These are phyloP conservation scores for Isaurus tuberculatus DNA, from an alignment of 92 coral and sea anemone genomes.

Conservation along the genomic window DNA sequence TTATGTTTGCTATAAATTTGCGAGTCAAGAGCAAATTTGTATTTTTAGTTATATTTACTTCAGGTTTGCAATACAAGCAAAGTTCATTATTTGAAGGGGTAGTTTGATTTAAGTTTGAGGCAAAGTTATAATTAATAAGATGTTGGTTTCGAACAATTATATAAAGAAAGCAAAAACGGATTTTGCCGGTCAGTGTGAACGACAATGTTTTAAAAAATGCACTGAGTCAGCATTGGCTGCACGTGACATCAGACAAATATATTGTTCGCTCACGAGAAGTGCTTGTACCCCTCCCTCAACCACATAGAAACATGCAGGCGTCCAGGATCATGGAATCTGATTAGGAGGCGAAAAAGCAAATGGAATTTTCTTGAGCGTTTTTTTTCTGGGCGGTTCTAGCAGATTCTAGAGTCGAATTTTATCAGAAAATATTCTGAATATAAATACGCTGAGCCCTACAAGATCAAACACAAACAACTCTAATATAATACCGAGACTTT, in stretches of 20 bases:
- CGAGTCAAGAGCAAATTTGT: slow-evolving; percentile 12
- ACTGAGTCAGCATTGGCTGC: slow-evolving; percentile 1
- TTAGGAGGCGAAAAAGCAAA: too few relatives aligned
- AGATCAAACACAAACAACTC: too few relatives aligned
- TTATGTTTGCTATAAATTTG: slow-evolving; percentile 14
- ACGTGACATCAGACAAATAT: slow-evolving; percentile 10
- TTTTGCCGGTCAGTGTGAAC: slow-evolving; percentile 8
- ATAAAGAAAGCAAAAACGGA: not conserved
- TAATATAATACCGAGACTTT: too few relatives aligned
- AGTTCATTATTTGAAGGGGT: slow-evolving; percentile 18
- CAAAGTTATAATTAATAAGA: slow-evolving; percentile 2
- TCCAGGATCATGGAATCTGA: too few relatives aligned
- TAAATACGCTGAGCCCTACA: too few relatives aligned
- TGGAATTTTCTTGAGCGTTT: too few relatives aligned
- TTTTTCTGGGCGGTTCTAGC: too few relatives aligned
- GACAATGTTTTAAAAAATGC: not conserved
- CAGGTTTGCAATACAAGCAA: slow-evolving; percentile 10
- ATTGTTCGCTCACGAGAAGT: slow-evolving; percentile 5
- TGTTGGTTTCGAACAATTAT: slow-evolving; percentile 2
- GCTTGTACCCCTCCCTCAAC: slow-evolving; percentile 1
- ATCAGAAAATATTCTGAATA: too few relatives aligned
- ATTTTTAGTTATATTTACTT: slow-evolving; percentile 4
- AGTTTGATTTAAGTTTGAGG: not conserved
- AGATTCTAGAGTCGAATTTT: too few relatives aligned
- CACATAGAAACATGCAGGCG: not conserved